These are phyloP conservation scores for Prietella phreatophila DNA, from an alignment of 2,113 vertebrate species.

Conservation along the genomic window DNA sequence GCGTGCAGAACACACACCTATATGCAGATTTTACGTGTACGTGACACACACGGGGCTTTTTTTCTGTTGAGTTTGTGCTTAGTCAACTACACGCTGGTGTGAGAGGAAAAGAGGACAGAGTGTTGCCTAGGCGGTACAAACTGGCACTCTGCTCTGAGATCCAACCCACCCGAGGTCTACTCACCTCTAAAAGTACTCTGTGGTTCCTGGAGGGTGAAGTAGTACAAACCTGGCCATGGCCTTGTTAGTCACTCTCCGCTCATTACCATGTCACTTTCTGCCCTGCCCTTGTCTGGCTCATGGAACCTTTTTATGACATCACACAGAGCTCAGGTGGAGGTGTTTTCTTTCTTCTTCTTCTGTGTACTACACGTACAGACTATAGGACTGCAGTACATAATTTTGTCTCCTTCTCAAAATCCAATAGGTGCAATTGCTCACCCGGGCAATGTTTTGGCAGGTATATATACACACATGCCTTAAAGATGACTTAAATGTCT, in stretches of 20 bases:
- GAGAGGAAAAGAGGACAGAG: conserved; percentile 11
- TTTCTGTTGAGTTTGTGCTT: conserved; percentile 42
- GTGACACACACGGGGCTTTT: conserved; percentile 32
- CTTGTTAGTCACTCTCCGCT: conserved; percentile 47
- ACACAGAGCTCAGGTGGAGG: conserved; percentile 21
- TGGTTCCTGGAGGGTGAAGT: conserved; percentile 38
- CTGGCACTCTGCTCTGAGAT: background rate
- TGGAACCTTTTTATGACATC: conserved; percentile 47
- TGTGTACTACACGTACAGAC: background rate
- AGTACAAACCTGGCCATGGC: conserved; percentile 40
- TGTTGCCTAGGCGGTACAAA: conserved; percentile 2
- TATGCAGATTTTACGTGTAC: background rate
- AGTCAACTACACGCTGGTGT: conserved; percentile 63
- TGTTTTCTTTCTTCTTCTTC: conserved; percentile 13
- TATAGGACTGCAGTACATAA: background rate
- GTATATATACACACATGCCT: conserved; percentile 31
- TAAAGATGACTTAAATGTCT: conserved; percentile 33
- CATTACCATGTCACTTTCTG: conserved; percentile 27
- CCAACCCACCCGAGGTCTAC: conserved; percentile 30
- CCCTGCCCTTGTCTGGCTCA: conserved; percentile 27
- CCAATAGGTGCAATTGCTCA: conserved; percentile 6
- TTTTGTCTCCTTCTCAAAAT: background rate
- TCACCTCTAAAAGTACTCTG: conserved; percentile 14
- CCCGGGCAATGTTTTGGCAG: conserved; percentile 41
- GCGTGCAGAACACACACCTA: background rate